Evolutionary conservation across 2,888 invertebrate genomes (phyloP).

Genomic region (Agapostemon virescens): DNA sequence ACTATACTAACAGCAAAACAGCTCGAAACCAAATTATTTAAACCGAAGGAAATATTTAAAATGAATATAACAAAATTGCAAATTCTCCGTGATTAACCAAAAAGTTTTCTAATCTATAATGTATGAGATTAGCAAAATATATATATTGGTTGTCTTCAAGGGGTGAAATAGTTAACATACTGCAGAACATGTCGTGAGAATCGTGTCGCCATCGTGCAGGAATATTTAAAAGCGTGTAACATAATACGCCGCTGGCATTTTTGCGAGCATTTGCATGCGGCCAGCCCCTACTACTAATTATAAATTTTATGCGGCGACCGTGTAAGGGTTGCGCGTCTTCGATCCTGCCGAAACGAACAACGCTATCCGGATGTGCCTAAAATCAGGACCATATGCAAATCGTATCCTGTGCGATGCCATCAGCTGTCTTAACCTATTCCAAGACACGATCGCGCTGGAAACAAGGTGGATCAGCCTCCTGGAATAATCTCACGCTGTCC

Average conservation of each 20-base stretch:
- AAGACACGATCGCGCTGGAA: slow-evolving; percentile 39
- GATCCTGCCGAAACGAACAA: slow-evolving; percentile 40
- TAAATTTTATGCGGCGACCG: slow-evolving; percentile 60
- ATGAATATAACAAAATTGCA: not conserved
- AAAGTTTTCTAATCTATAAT: not conserved
- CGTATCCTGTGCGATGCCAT: slow-evolving; percentile 50
- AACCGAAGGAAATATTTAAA: not conserved
- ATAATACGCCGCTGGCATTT: slow-evolving; percentile 51
- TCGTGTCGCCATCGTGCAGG: slow-evolving; percentile 15
- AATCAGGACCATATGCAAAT: slow-evolving; percentile 64
- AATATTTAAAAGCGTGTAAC: slow-evolving; percentile 48
- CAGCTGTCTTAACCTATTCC: slow-evolving; percentile 65
- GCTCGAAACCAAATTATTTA: not conserved
- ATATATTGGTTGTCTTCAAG: not conserved
- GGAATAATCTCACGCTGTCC: slow-evolving; percentile 51
- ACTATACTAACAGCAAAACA: not conserved
- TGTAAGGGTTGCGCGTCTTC: slow-evolving; percentile 56
- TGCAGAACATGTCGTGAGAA: slow-evolving; percentile 15
- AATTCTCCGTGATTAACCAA: not conserved
- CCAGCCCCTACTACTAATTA: slow-evolving; percentile 59
- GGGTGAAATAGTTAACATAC: not conserved
- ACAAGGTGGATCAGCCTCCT: slow-evolving; percentile 25
- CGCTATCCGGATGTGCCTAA: slow-evolving; percentile 25
- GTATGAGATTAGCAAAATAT: not conserved
- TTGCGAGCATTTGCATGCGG: slow-evolving; percentile 58